Conservation (phyloP, 2,113 vertebrate species). For the Opisthocomus hoazin region DNA sequence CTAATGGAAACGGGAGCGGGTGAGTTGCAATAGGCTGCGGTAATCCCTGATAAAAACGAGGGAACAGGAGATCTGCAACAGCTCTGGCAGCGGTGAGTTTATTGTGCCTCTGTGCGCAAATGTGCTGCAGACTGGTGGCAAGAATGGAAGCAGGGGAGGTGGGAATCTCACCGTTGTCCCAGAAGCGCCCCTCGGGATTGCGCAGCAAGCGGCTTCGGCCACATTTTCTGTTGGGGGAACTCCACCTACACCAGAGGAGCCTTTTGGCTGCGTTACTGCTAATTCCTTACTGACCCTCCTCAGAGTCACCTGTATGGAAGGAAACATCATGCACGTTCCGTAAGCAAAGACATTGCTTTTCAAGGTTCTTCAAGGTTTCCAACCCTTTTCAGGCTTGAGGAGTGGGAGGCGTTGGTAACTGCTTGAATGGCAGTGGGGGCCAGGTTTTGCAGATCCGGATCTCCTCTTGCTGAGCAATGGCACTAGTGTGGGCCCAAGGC, state of each 20-base stretch:
- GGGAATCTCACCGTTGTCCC: not conserved
- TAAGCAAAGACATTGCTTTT: not conserved
- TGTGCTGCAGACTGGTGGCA: not conserved
- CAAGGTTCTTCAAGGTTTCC: not conserved
- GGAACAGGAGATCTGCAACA: not conserved
- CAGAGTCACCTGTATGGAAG: accelerated
- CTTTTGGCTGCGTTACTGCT: not conserved
- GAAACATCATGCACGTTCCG: not conserved
- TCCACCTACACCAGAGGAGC: not conserved
- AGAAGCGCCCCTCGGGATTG: accelerated
- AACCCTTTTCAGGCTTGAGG: not conserved
- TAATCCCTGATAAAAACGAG: not conserved
- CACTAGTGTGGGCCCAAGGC: not conserved
- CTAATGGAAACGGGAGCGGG: not conserved
- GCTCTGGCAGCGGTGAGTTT: not conserved
- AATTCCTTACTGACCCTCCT: not conserved
- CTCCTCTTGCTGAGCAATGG: not conserved
- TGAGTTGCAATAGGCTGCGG: not conserved
- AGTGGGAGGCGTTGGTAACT: accelerated
- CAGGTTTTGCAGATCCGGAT: not conserved
- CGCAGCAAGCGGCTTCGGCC: accelerated
- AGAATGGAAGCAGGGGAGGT: not conserved
- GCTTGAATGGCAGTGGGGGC: accelerated
- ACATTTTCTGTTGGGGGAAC: not conserved
- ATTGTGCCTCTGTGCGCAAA: not conserved